phyloP scores from a whole-genome alignment of 2,888 invertebrate species.

The Sericinus montela region DNA sequence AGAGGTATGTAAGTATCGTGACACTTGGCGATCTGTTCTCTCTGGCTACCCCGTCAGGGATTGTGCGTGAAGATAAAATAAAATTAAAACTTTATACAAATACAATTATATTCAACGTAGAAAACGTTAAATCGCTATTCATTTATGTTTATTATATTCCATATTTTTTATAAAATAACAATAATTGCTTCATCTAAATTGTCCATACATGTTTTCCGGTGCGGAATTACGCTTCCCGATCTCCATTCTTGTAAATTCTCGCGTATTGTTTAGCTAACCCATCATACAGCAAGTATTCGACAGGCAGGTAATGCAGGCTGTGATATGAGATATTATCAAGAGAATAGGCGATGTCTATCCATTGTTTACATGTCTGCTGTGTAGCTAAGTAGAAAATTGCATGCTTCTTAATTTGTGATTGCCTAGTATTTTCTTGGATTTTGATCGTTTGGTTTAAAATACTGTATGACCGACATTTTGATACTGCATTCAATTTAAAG shows the following conservation, averaged over 20 bases:
- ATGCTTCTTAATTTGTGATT: slow-evolving; percentile 45
- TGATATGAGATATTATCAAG: slow-evolving; percentile 46
- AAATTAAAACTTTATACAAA: no score
- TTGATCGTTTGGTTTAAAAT: neutral
- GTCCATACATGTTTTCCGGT: slow-evolving; percentile 15
- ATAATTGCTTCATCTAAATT: neutral
- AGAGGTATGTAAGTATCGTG: no score
- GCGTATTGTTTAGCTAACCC: slow-evolving; percentile 9
- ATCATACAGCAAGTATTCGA: slow-evolving; percentile 18
- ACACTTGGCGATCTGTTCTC: no score
- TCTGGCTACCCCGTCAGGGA: no score
- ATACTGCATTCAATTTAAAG: neutral
- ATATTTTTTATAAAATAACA: no score
- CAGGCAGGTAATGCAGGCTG: slow-evolving; percentile 36
- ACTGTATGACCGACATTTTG: neutral
- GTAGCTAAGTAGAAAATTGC: slow-evolving; percentile 56
- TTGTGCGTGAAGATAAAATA: no score
- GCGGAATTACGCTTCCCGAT: slow-evolving; percentile 24
- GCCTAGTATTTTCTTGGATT: slow-evolving; percentile 30
- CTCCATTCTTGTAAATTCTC: slow-evolving; percentile 9
- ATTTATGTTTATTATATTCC: no score
- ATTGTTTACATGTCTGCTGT: slow-evolving; percentile 45
- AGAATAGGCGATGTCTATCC: slow-evolving; percentile 34
- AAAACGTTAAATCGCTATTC: no score
- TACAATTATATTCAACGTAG: no score